Percentiles rank a stretch among this genome's conserved stretches.
Conservation (phyloP, 1,140 invertebrate species). For the Pissodes strobi region DNA sequence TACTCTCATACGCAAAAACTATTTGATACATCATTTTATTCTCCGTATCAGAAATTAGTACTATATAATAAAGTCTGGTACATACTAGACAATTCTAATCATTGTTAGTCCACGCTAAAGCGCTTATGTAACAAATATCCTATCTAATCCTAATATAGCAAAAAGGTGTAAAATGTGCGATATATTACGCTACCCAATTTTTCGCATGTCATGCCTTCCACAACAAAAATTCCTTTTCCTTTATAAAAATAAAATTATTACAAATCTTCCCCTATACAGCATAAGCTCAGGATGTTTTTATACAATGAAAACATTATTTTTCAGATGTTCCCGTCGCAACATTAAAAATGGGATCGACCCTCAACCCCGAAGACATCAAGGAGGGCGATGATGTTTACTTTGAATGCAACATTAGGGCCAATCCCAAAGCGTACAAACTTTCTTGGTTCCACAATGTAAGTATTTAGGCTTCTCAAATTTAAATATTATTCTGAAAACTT, state of each 20-base stretch:
- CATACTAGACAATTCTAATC: no score
- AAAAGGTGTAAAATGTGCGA: slow-evolving; percentile 10
- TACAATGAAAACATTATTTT: slow-evolving; percentile 47
- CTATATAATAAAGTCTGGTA: no score
- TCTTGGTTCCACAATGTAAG: slow-evolving; percentile 87
- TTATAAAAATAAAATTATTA: slow-evolving; percentile 25
- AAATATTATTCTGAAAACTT: slow-evolving; percentile 40
- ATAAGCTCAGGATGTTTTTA: slow-evolving; percentile 13
- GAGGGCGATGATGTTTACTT: slow-evolving; percentile 93
- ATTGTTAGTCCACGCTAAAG: no score
- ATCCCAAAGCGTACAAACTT: slow-evolving; percentile 81
- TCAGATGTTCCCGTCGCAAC: slow-evolving; percentile 84
- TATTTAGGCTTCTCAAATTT: slow-evolving; percentile 49
- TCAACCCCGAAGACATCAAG: slow-evolving; percentile 85
- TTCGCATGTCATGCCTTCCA: slow-evolving; percentile 7
- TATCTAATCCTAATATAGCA: no score
- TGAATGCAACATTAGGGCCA: slow-evolving; percentile 84
- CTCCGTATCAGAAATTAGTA: no score
- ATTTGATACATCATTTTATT: no score
- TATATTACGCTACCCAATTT: slow-evolving; percentile 18
- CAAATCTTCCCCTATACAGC: slow-evolving; percentile 17
- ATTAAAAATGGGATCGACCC: slow-evolving; percentile 79
- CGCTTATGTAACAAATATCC: no score
- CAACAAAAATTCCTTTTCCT: slow-evolving; percentile 1
- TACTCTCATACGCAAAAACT: no score